Conservation (phyloP, 2,113 vertebrate species). For the Dromas ardeola region DNA sequence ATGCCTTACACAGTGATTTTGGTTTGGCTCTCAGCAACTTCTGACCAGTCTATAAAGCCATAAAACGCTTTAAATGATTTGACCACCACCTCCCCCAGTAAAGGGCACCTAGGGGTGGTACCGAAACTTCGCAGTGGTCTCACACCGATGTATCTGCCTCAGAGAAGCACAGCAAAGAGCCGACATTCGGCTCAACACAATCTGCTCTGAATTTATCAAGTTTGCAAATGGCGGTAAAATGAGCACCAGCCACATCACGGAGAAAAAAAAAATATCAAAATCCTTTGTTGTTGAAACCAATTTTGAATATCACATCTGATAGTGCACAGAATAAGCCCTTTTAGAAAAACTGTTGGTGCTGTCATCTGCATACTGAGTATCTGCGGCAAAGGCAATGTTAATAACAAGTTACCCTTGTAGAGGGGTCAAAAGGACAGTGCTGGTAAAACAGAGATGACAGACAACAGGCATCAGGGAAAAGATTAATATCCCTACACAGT, state of each 20-base stretch:
- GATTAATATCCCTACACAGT: slow-evolving; percentile 55
- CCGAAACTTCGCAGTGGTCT: neutral
- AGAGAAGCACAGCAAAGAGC: neutral
- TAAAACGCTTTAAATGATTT: neutral
- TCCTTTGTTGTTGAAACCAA: neutral
- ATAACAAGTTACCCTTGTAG: slow-evolving; percentile 40
- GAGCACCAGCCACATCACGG: neutral
- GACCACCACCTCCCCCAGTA: neutral
- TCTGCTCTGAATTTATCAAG: neutral
- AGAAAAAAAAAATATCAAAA: neutral
- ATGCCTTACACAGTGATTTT: neutral
- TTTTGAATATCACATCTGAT: neutral
- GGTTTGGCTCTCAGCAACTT: neutral
- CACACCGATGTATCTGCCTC: neutral
- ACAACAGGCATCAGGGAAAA: slow-evolving; percentile 50
- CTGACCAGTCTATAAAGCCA: neutral
- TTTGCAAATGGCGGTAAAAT: neutral
- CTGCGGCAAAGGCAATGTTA: neutral
- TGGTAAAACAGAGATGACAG: slow-evolving; percentile 47
- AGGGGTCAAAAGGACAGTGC: slow-evolving; percentile 46
- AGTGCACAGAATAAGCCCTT: neutral
- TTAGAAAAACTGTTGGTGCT: slow-evolving; percentile 47
- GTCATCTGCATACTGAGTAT: slow-evolving; percentile 22
- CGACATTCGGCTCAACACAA: neutral
- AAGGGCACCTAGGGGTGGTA: neutral